phyloP scores from a whole-genome alignment of 2,797 vertebrate genomes.

The Gallinago solitaria region DNA sequence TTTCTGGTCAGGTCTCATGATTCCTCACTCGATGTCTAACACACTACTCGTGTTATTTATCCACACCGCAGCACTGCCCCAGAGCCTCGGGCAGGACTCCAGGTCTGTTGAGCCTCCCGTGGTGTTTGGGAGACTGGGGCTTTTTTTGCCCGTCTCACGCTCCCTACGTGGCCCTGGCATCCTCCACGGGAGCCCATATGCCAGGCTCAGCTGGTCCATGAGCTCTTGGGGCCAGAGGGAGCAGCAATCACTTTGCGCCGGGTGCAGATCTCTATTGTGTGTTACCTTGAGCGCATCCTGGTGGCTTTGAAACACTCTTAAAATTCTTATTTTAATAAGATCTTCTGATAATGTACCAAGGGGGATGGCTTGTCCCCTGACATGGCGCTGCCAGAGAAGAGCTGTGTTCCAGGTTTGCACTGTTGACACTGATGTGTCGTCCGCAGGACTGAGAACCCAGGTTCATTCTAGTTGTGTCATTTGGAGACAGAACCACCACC shows the following conservation, averaged over 20 bases:
- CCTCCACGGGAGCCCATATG: background rate
- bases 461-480: background rate
- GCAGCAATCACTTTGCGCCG: accelerated
- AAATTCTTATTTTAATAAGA: background rate
- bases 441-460: background rate
- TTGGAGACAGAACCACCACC: background rate
- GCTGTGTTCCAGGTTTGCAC: background rate
- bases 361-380: background rate
- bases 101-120: background rate
- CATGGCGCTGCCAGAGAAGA: background rate
- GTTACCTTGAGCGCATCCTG: background rate
- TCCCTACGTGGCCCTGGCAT: conserved; percentile 39
- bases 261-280: background rate
- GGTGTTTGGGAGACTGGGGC: background rate
- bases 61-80: accelerated
- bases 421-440: background rate
- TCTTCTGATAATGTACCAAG: background rate
- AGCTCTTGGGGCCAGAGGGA: background rate
- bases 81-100: background rate
- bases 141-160: background rate
- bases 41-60: accelerated
- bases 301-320: background rate
- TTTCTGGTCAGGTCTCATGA: background rate
- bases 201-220: background rate
- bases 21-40: accelerated